Conservation (phyloP, 2,113 vertebrate species). For the Silurus glanis region DNA sequence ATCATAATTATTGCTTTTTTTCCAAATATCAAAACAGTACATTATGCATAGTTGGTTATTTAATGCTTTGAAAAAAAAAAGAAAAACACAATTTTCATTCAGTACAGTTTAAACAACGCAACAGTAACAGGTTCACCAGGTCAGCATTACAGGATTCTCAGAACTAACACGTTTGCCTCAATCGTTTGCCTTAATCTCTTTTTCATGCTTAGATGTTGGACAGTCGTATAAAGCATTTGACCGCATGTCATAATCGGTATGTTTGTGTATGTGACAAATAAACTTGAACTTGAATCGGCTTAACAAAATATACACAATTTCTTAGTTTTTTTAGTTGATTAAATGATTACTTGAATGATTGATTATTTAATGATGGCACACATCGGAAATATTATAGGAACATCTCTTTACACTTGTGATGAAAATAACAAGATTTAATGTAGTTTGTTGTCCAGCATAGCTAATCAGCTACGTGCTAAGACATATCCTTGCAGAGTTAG, state of each 20-base stretch:
- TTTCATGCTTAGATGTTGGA: no score
- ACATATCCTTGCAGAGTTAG: neutral
- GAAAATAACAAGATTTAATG: neutral
- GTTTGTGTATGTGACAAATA: no score
- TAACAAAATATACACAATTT: neutral
- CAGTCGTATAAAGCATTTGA: no score
- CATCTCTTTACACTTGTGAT: neutral
- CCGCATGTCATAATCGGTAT: no score
- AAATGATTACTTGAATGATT: neutral
- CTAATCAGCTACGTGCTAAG: neutral
- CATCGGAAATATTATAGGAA: neutral
- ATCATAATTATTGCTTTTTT: slow-evolving; percentile 38
- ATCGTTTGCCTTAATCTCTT: no score
- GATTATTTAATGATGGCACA: neutral
- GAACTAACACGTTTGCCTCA: no score
- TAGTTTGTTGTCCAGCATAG: neutral
- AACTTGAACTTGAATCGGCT: no score
- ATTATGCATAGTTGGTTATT: slow-evolving; percentile 52
- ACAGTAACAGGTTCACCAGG: slow-evolving; percentile 13
- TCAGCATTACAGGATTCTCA: neutral
- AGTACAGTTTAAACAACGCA: slow-evolving; percentile 55
- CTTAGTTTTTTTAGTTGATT: neutral
- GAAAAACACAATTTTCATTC: slow-evolving; percentile 13
- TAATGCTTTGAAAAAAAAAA: slow-evolving; percentile 25
- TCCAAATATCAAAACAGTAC: slow-evolving; percentile 42